Base-by-base conservation (phyloP, 2,888 invertebrate species). In the Tenodera sinensis region DNA sequence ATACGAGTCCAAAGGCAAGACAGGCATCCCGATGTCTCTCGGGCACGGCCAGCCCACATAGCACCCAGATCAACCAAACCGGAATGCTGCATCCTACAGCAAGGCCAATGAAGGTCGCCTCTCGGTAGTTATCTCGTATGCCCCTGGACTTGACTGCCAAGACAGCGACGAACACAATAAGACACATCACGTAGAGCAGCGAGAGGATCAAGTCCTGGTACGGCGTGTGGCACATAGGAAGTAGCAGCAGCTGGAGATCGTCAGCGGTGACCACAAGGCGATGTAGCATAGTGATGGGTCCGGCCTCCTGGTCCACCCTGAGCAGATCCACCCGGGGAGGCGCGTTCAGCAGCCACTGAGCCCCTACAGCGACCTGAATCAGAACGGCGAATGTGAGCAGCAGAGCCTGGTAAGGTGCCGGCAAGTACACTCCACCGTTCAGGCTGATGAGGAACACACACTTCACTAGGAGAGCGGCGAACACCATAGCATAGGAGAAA, bases 391-490 rank as follows among this genome's bases (percentile, higher is more conserved):
- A 98, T 92, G 98, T 96, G 91, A 98, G 94, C 91, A 99, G 95
- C 47, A 98, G 95, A 91, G 95, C 95, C 94, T 98, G 98, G 93
- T 98, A 98, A 25, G 98, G 97, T 12, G 98, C 98, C 88, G 98
- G 98, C 89, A 98, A 94, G 93, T 98, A 98, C 87, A 98, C 98
- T 90, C 97, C 98, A 88, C 97, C 96, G 93, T 98, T 98, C 90
- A 98, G 95, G 92, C 98, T 98, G 91, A 98, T 96, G 90, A 98
- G 95, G 93, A 98, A 98, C 91, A 98, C 98, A 93, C 98, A 97
- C 94, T 99, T 98, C 91, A 98, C 98, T 91, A 99, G 95, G 87
- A 99, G 95, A 0, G 98, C 97, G 83, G 98, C 97, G 93, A 98
- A 98, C 90, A 98, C 97, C 89, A 98, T 95, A 88, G 98, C 96